A percentile compares a stretch with the other conserved stretches of the same genome.
These are phyloP conservation scores for Lepus townsendii DNA, from an alignment of 2,797 vertebrate species.

Conservation along the genomic window DNA sequence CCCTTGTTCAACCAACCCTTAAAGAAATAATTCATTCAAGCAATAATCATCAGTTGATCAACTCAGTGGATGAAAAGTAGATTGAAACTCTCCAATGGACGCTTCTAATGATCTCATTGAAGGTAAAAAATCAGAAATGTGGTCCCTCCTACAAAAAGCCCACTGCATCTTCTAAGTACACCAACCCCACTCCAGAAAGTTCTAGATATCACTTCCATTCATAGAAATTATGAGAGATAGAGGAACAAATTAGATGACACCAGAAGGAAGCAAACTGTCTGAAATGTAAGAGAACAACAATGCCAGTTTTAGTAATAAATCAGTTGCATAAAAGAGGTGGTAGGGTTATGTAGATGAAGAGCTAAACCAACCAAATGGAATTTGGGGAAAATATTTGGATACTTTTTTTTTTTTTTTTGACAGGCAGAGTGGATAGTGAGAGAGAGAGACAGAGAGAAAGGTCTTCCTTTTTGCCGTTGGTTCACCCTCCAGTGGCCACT, in stretches of 20 bases:
- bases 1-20: neutral
- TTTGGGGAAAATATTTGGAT: neutral
- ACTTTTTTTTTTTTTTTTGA: no score
- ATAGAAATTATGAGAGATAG: neutral
- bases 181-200: neutral
- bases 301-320: neutral
- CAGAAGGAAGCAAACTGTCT: neutral
- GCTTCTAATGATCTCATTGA: neutral
- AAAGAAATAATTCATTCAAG: constrained; percentile 16
- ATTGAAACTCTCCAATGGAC: neutral
- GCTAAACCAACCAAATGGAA: neutral
- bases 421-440: no score
- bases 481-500: no score
- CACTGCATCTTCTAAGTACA: neutral
- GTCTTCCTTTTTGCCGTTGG: no score
- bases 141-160: neutral
- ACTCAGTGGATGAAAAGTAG: neutral
- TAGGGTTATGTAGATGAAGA: neutral
- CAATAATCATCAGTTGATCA: neutral
- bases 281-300: constrained; percentile 13
- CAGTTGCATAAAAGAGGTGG: neutral
- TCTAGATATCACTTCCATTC: neutral
- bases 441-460: no score
- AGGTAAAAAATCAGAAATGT: neutral
- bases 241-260: neutral